These are phyloP conservation scores for Tetramorium simillimum DNA, from an alignment of 1,140 invertebrate species.

Conservation along the genomic window DNA sequence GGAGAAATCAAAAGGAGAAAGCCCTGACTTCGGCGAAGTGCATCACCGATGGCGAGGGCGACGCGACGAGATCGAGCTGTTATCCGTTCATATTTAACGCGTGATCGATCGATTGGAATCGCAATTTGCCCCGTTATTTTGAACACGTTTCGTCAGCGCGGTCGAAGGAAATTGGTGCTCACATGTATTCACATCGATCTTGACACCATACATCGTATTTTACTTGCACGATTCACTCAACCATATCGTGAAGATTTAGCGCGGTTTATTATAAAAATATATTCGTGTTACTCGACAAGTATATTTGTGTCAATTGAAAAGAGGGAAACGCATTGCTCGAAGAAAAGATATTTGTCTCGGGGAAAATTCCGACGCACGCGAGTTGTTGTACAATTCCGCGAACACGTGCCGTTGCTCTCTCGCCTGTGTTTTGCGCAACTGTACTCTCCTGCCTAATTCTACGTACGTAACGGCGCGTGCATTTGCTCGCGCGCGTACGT, in stretches of 20 bases:
- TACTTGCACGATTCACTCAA: not conserved
- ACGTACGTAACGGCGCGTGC: not conserved
- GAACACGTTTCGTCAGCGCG: conserved; percentile 61
- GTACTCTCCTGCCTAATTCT: conserved; percentile 17
- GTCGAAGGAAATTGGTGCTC: conserved; percentile 58
- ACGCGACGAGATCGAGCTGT: conserved; percentile 52
- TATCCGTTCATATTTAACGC: conserved; percentile 60
- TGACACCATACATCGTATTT: not conserved
- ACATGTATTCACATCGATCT: conserved; percentile 31
- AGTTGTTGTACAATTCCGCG: conserved; percentile 5
- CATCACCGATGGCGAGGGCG: conserved; percentile 21
- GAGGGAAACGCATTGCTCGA: not conserved
- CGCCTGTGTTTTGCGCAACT: not conserved
- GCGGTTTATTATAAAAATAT: not conserved
- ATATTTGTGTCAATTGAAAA: not conserved
- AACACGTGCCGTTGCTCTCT: conserved; percentile 30
- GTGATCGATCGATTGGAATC: conserved; percentile 60
- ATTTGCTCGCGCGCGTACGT: conserved; percentile 12
- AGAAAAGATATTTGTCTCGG: not conserved
- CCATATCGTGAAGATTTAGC: not conserved
- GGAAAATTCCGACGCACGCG: not conserved
- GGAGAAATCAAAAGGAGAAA: conserved; percentile 52
- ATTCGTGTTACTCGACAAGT: not conserved
- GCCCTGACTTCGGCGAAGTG: conserved; percentile 27
- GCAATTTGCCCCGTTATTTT: conserved; percentile 60